These are phyloP conservation scores for Chymomyza caudatula DNA, from an alignment of 2,888 invertebrate genomes.

Conservation along the genomic window DNA sequence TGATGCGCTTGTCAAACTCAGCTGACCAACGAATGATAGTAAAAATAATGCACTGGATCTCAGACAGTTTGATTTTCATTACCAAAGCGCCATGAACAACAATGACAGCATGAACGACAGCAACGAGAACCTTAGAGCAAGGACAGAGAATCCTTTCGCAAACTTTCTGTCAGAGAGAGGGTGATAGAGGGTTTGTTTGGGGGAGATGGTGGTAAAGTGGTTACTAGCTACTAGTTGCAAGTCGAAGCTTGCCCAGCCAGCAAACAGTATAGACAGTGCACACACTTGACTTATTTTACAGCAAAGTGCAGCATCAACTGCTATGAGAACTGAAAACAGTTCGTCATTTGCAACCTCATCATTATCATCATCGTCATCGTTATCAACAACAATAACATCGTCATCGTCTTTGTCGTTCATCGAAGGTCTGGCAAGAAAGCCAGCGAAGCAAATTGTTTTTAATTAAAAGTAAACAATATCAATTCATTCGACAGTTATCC, in stretches of 20 bases:
- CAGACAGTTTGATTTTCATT: background rate
- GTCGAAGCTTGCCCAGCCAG: background rate
- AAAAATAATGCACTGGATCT: background rate
- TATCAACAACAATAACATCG: background rate
- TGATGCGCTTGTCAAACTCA: background rate
- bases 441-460: conserved; percentile 71
- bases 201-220: background rate
- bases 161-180: background rate
- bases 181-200: too few relatives aligned
- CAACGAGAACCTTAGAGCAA: background rate
- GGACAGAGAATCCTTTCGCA: background rate
- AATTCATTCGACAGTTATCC: conserved; percentile 72
- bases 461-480: conserved; percentile 72
- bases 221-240: background rate
- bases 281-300: background rate
- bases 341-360: background rate
- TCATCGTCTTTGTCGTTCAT: conserved; percentile 4
- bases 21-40: too few relatives aligned
- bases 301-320: background rate
- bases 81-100: background rate
- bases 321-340: background rate
- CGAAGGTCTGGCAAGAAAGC: conserved; percentile 52
- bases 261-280: background rate
- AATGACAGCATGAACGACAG: background rate
- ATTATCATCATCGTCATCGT: background rate